Evolutionary conservation across 2,888 invertebrate species (phyloP).

Genomic region (Electrophaes corylata): DNA sequence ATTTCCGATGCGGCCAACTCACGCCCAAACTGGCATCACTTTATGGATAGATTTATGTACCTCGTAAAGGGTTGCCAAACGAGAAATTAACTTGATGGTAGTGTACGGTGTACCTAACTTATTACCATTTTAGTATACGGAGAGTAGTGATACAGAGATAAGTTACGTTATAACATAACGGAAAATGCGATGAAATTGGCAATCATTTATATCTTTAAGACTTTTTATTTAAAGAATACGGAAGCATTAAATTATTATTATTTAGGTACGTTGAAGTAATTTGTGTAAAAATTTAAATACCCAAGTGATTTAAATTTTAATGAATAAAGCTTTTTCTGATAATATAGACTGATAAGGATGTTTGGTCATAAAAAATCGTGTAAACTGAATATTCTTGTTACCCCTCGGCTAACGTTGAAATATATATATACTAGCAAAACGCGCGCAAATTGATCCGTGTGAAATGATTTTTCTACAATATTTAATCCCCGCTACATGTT

Average conservation of each 20-base stretch:
- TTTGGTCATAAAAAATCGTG: no score
- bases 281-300: no score
- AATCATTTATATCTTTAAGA: background rate
- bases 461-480: no score
- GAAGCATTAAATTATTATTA: no score
- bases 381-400: no score
- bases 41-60: slow-evolving; percentile 79
- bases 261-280: no score
- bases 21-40: slow-evolving; percentile 81
- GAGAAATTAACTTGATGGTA: slow-evolving; percentile 36
- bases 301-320: background rate
- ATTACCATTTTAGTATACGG: slow-evolving; percentile 25
- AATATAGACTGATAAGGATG: background rate
- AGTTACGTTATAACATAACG: slow-evolving; percentile 20
- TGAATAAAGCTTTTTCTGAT: background rate
- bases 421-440: no score
- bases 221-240: background rate
- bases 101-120: slow-evolving; percentile 12
- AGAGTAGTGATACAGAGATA: slow-evolving; percentile 23
- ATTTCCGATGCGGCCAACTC: slow-evolving; percentile 79
- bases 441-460: no score
- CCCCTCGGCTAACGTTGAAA: no score
- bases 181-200: slow-evolving; percentile 3
- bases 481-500: no score
- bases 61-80: slow-evolving; percentile 37